These are phyloP conservation scores for Lasiurus cinereus DNA, from an alignment of 2,113 vertebrate genomes.

Conservation along the genomic window DNA sequence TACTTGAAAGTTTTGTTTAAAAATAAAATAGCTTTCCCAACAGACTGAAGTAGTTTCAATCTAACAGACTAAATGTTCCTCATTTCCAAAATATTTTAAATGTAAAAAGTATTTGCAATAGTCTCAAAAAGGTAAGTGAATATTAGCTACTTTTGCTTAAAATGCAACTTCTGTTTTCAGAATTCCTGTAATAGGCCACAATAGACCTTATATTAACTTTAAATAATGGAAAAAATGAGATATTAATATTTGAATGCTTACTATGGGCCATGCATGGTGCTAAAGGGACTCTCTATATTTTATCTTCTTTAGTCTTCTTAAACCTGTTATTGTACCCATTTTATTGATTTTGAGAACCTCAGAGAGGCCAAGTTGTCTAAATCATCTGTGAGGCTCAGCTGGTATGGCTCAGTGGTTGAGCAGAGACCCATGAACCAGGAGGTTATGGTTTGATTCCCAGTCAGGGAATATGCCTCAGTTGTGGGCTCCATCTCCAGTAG, in stretches of 20 bases:
- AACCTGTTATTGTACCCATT: background rate
- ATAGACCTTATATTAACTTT: background rate
- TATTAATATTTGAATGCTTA: background rate
- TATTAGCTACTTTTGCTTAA: constrained; percentile 38
- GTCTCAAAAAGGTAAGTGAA: background rate
- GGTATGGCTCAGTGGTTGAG: too few species aligned
- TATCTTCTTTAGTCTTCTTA: constrained; percentile 40
- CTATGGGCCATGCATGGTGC: background rate
- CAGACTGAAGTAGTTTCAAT: background rate
- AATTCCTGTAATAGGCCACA: background rate
- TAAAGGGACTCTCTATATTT: background rate
- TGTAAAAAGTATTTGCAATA: background rate
- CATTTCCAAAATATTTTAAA: constrained; percentile 33
- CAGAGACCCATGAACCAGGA: too few species aligned
- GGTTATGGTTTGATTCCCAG: too few species aligned
- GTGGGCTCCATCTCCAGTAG: too few species aligned
- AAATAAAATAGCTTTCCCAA: background rate
- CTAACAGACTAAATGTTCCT: background rate
- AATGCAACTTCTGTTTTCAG: background rate
- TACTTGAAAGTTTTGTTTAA: background rate
- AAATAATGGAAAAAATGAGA: background rate
- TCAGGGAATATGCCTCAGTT: too few species aligned
- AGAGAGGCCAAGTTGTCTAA: background rate
- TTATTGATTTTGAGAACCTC: constrained; percentile 16
- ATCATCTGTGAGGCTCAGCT: background rate